phyloP scores from a whole-genome alignment of 1,140 invertebrate species.

The Alviniconcha marisindica region DNA sequence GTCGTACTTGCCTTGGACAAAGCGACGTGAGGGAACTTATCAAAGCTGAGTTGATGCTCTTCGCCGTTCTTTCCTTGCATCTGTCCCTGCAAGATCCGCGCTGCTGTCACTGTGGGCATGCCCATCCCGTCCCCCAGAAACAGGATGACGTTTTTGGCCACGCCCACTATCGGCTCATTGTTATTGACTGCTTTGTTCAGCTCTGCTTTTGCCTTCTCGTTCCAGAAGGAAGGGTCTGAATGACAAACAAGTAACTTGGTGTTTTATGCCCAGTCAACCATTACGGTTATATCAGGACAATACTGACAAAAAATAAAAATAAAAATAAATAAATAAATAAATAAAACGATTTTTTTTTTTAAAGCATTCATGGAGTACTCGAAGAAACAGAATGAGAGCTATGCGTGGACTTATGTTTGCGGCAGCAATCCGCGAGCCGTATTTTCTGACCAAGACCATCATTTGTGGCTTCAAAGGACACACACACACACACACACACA shows the following conservation, averaged over 20 bases:
- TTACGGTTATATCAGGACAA: too few species aligned
- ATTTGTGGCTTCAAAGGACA: too few species aligned
- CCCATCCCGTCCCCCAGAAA: conserved; percentile 97
- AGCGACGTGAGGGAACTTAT: conserved; percentile 89
- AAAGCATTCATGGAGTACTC: too few species aligned
- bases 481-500: too few species aligned
- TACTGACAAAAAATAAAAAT: neutral
- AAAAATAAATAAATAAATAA: too few species aligned
- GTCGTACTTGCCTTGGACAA: conserved; percentile 91
- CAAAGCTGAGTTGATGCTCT: conserved; percentile 86
- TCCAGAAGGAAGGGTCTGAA: conserved; percentile 54
- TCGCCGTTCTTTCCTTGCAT: conserved; percentile 80
- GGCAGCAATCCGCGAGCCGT: too few species aligned
- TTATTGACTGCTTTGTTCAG: conserved; percentile 36
- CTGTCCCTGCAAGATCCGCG: conserved; percentile 85
- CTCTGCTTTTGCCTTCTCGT: conserved; percentile 41
- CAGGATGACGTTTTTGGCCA: conserved; percentile 92
- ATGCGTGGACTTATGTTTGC: too few species aligned
- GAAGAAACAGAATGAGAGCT: too few species aligned
- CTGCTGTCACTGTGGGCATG: conserved; percentile 86
- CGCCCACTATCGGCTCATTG: conserved; percentile 45
- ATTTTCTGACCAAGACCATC: too few species aligned
- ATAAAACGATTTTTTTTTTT: too few species aligned
- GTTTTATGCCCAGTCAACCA: too few species aligned
- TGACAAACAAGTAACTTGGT: too few species aligned